Percentiles rank a stretch among this genome's conserved stretches.
These are phyloP conservation scores for Aromia moschata DNA, from an alignment of 2,888 invertebrate genomes.

Conservation along the genomic window DNA sequence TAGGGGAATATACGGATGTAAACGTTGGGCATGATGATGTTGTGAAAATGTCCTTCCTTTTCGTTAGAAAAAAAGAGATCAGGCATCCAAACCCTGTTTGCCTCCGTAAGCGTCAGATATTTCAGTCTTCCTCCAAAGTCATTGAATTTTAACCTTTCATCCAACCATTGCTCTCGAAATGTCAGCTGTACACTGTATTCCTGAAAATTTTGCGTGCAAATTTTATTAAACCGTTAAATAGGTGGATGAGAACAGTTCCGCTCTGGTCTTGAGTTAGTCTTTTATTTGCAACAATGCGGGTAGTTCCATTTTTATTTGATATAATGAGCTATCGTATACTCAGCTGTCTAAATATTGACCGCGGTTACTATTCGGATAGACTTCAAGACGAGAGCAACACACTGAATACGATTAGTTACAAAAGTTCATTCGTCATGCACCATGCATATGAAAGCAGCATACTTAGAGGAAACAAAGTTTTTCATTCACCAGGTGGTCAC, in stretches of 20 bases:
- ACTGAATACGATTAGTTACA: background rate
- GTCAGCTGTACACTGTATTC: conserved; percentile 98
- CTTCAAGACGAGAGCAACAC: background rate
- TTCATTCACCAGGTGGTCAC: background rate
- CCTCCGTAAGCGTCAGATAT: conserved; percentile 92
- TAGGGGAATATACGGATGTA: conserved; percentile 96
- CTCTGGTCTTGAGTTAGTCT: background rate
- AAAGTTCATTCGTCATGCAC: conserved; percentile 14
- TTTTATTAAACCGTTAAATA: conserved; percentile 6
- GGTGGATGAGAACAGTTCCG: background rate
- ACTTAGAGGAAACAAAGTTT: background rate
- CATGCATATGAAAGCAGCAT: background rate
- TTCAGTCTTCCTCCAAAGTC: conserved; percentile 88
- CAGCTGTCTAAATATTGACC: too few relatives aligned
- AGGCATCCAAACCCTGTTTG: conserved; percentile 97
- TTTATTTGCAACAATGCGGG: conserved; percentile 7
- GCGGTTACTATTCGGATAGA: background rate
- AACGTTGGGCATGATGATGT: conserved; percentile 97
- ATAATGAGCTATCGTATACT: too few relatives aligned
- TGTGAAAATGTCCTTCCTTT: conserved; percentile 97
- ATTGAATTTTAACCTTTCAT: conserved; percentile 89
- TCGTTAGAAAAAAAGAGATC: conserved; percentile 98
- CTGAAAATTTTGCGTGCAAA: conserved; percentile 67
- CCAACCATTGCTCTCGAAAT: conserved; percentile 97
- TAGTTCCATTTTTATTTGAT: too few relatives aligned